These are phyloP conservation scores for Butorides virescens DNA, from an alignment of 2,113 vertebrate genomes.

Conservation along the genomic window DNA sequence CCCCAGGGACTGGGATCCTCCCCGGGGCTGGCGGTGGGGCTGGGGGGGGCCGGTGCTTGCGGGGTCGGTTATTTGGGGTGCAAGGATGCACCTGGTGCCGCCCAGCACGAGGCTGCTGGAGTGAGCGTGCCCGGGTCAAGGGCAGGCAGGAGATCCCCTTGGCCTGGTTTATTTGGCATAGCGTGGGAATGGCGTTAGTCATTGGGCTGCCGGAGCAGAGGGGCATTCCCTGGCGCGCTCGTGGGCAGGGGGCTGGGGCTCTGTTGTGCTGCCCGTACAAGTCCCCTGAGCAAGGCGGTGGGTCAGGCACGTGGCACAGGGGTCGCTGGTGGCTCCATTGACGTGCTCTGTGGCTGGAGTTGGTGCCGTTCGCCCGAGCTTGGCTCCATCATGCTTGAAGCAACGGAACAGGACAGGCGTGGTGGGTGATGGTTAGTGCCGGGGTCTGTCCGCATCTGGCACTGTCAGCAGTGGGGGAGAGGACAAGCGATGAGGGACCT, in stretches of 20 bases:
- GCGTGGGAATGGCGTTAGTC: not conserved
- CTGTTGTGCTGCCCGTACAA: rapidly evolving
- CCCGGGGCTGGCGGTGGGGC: not conserved
- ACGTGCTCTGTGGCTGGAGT: rapidly evolving
- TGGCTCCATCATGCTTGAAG: rapidly evolving
- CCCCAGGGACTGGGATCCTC: not conserved
- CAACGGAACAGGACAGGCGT: rapidly evolving
- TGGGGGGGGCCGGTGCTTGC: not conserved
- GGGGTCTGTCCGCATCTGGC: rapidly evolving
- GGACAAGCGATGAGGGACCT: not conserved
- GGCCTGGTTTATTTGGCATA: not conserved
- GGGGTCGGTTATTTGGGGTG: not conserved
- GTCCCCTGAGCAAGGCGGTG: not conserved
- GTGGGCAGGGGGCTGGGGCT: not conserved
- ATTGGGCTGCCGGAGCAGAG: not conserved
- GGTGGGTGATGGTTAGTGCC: not conserved
- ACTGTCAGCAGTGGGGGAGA: not conserved
- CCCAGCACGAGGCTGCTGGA: not conserved
- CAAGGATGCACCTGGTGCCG: not conserved
- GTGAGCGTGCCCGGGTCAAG: not conserved
- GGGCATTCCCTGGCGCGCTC: not conserved
- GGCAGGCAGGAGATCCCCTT: not conserved
- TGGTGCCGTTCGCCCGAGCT: rapidly evolving
- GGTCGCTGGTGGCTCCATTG: rapidly evolving
- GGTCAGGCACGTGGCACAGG: not conserved